Conservation (phyloP, 1,140 invertebrate genomes). For the Dreissena polymorpha region DNA sequence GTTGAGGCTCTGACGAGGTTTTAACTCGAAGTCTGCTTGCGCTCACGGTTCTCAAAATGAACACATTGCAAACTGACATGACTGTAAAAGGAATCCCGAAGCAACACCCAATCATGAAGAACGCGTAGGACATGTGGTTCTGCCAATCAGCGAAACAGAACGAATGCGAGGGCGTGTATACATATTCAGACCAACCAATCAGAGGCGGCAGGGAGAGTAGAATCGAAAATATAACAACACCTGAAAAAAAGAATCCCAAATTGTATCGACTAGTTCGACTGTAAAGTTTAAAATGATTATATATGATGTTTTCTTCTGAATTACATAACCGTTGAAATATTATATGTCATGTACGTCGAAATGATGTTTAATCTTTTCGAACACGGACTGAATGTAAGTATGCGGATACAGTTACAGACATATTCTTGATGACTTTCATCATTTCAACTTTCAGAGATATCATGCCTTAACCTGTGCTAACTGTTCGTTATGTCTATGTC, state of each 20-base stretch:
- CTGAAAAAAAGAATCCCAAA: constrained; percentile 50
- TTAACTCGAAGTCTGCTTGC: constrained; percentile 49
- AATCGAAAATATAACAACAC: constrained; percentile 44
- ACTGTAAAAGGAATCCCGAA: constrained; percentile 69
- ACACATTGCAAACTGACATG: constrained; percentile 64
- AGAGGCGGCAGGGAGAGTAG: constrained; percentile 60
- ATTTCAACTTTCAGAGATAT: no score
- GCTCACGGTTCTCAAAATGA: constrained; percentile 57
- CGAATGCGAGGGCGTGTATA: constrained; percentile 56
- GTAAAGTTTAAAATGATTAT: neutral
- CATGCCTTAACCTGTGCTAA: no score
- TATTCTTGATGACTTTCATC: no score
- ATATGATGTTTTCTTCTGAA: neutral
- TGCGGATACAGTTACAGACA: no score
- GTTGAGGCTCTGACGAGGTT: neutral
- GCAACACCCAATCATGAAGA: constrained; percentile 68
- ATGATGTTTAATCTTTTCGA: no score
- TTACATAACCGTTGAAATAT: no score
- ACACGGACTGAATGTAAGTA: no score
- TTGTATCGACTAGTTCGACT: neutral
- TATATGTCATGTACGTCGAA: no score
- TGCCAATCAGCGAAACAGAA: constrained; percentile 72
- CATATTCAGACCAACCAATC: constrained; percentile 58
- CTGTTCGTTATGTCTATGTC: no score
- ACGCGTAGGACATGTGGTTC: constrained; percentile 64